These are phyloP conservation scores for Tridacna crocea DNA, from an alignment of 2,888 invertebrate genomes.

Conservation along the genomic window DNA sequence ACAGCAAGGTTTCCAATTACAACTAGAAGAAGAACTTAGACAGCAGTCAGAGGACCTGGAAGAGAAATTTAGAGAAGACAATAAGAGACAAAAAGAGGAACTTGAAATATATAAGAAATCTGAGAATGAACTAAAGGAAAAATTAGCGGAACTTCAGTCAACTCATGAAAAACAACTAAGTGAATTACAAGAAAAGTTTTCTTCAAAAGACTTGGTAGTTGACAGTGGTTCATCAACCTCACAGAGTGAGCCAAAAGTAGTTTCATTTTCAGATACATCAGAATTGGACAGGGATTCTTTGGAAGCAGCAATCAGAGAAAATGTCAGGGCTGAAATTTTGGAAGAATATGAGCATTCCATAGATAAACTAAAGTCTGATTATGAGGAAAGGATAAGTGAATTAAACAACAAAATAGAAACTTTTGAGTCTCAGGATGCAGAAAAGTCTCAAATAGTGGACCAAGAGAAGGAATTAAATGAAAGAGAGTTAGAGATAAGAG, in stretches of 20 bases:
- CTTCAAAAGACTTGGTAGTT: constrained; percentile 28
- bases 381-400: constrained; percentile 59
- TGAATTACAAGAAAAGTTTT: constrained; percentile 56
- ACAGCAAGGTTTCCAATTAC: constrained; percentile 75
- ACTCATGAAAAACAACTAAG: constrained; percentile 59
- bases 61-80: constrained; percentile 59
- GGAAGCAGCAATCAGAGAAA: constrained; percentile 56
- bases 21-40: constrained; percentile 75
- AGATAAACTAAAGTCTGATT: constrained; percentile 59
- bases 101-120: constrained; percentile 50
- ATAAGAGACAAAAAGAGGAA: constrained; percentile 40
- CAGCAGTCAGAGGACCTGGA: constrained; percentile 71
- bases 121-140: constrained; percentile 50
- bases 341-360: constrained; percentile 64
- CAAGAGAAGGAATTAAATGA: constrained; percentile 41
- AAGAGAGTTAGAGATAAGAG: constrained; percentile 45
- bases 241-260: constrained; percentile 36
- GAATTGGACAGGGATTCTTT: constrained; percentile 46
- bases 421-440: constrained; percentile 48
- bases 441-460: constrained; percentile 33
- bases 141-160: constrained; percentile 43
- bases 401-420: constrained; percentile 47
- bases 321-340: constrained; percentile 55
- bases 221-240: constrained; percentile 28
- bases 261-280: constrained; percentile 34